Evolutionary conservation across 2,113 vertebrate species (phyloP).

Genomic region (Dunckerocampus dactyliophorus): DNA sequence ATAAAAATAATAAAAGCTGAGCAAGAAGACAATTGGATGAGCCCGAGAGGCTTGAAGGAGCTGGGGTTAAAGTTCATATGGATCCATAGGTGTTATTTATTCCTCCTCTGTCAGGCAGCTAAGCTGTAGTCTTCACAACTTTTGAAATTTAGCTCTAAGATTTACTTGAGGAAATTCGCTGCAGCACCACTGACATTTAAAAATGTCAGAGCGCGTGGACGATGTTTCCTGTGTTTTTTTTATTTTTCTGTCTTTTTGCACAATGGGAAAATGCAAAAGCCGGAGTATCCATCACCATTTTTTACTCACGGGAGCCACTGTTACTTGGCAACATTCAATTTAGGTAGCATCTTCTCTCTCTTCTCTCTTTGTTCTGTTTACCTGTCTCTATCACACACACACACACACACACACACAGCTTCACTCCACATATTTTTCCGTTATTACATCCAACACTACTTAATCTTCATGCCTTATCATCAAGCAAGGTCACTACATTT

Average conservation of each 20-base stretch:
- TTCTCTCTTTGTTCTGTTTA: slow-evolving; percentile 1
- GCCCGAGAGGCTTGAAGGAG: no score
- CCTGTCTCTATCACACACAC: not conserved
- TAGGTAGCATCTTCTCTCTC: no score
- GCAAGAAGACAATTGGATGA: no score
- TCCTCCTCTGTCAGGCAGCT: no score
- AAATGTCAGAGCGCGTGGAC: slow-evolving; percentile 6
- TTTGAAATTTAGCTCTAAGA: not conserved
- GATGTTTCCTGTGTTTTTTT: not conserved
- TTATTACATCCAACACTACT: slow-evolving; percentile 59
- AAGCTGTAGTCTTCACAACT: not conserved
- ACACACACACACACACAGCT: slow-evolving; percentile 14
- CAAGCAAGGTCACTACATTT: slow-evolving; percentile 68
- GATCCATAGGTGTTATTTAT: no score
- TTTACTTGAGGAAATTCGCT: slow-evolving; percentile 1
- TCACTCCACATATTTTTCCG: slow-evolving; percentile 33
- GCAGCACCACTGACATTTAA: slow-evolving; percentile 1
- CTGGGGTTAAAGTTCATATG: no score
- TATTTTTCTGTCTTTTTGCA: not conserved
- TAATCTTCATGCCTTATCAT: slow-evolving; percentile 67
- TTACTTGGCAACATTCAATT: no score
- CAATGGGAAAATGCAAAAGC: not conserved
- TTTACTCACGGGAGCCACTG: not conserved
- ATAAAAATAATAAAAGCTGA: not conserved
- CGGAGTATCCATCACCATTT: not conserved